Conservation (phyloP, 2,113 vertebrate genomes). For the Cinclus mexicanus region DNA sequence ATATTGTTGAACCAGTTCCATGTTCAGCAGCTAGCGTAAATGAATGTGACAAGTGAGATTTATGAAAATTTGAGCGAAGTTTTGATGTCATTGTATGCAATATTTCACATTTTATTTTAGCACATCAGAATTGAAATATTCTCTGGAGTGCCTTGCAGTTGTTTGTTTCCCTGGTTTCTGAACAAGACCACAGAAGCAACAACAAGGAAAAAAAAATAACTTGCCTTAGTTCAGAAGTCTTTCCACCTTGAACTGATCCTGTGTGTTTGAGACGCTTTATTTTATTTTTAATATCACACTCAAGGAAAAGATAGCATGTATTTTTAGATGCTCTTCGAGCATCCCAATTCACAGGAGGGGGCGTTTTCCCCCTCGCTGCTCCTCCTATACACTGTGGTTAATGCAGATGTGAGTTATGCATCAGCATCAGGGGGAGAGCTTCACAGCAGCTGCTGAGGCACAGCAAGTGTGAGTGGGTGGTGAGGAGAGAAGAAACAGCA, state of each 20-base stretch:
- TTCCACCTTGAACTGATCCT: not conserved
- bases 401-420: not conserved
- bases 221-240: not conserved
- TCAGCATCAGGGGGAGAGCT: not conserved
- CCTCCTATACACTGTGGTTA: not conserved
- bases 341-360: not conserved
- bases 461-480: not conserved
- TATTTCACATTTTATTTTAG: not conserved
- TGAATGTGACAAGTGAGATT: not conserved
- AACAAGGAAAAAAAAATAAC: not conserved
- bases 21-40: not conserved
- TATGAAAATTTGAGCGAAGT: not conserved
- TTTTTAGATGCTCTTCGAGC: not conserved
- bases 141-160: not conserved
- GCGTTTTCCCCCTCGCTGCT: not conserved
- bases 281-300: not conserved
- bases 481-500: not conserved
- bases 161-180: not conserved
- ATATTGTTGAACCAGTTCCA: not conserved
- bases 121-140: not conserved
- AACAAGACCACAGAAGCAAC: not conserved
- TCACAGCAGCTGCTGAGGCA: fast-evolving
- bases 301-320: not conserved
- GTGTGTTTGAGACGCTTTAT: not conserved
- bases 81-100: not conserved